Evolutionary conservation across 92 coral and sea anemone genomes (phyloP).

Genomic region (Epizoanthus rinbou): DNA sequence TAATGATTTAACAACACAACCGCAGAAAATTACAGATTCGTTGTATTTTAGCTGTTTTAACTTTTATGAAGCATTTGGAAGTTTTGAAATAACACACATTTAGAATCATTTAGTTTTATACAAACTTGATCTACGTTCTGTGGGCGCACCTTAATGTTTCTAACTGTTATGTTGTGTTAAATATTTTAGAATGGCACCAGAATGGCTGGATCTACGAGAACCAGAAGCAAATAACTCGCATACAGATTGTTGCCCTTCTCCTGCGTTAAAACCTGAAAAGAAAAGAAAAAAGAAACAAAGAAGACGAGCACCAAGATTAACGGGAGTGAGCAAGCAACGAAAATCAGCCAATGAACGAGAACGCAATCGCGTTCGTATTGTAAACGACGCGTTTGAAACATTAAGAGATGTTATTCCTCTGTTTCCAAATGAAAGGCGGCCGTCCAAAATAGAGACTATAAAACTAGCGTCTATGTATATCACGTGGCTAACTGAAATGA

Average conservation of each 20-base stretch:
- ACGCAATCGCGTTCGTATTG: slow-evolving; percentile 57
- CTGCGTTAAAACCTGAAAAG: not conserved
- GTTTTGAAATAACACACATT: too few species aligned
- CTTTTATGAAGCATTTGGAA: too few species aligned
- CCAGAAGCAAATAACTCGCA: slow-evolving; percentile 4
- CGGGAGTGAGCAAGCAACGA: slow-evolving; percentile 78
- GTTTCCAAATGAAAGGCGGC: slow-evolving; percentile 66
- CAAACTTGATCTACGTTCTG: too few species aligned
- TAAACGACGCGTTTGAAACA: slow-evolving; percentile 67
- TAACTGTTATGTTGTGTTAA: not conserved
- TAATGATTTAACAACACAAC: too few species aligned
- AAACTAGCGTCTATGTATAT: slow-evolving; percentile 65
- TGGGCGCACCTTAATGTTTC: too few species aligned
- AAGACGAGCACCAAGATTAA: slow-evolving; percentile 60
- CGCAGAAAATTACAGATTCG: too few species aligned
- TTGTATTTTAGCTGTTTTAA: too few species aligned
- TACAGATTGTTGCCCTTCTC: not conserved
- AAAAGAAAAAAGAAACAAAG: slow-evolving; percentile 46
- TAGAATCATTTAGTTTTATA: too few species aligned
- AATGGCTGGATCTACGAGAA: slow-evolving; percentile 1
- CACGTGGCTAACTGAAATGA: slow-evolving; percentile 62
- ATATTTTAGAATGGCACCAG: not conserved
- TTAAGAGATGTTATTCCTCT: slow-evolving; percentile 62
- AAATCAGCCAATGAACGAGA: slow-evolving; percentile 77
- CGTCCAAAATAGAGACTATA: slow-evolving; percentile 73